Base-by-base conservation (phyloP, 2,888 invertebrate species). In the Orthonevra nobilis region DNA sequence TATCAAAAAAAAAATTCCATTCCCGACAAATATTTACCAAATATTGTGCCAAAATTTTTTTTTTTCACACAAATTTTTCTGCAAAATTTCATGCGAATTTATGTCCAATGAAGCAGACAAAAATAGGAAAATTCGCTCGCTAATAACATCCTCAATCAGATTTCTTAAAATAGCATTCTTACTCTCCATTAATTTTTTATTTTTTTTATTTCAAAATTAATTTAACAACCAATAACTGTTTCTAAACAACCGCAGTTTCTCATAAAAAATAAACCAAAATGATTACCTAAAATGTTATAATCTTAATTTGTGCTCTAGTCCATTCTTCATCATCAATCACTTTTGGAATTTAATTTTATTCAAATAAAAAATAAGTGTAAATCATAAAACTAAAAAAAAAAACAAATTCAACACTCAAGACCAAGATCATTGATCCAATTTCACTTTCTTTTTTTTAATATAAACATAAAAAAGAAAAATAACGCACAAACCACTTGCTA, bases 391-490 rank as follows among this genome's bases (percentile, higher is more conserved):
- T n/a, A 28, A 32, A 20, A 19, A 19, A 5, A 12, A 19, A n/a
- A 12, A 12, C 7, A 40, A 20, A 19, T 44, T 42, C 2, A 42
- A 30, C 15, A 23, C 34, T 52, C 17, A n/a, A n/a, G n/a, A n/a
- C 32, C 32, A 12, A 58, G 68, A 58, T 38, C 68, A 48, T 58
- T 58, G 68, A 50, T 69, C 68, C 58, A 69, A 42, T 60, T 60
- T 69, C 58, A 69, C 68, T 69, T 69, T 69, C 68, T 58, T 69
- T 58, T n/a, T 48, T 48, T 44, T 28, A 36, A n/a, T n/a, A n/a
- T n/a, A n/a, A n/a, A n/a, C n/a, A n/a, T n/a, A n/a, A n/a, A n/a
- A n/a, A n/a, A n/a, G n/a, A n/a, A n/a, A n/a, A n/a, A n/a, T n/a
- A n/a, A n/a, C n/a, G 17, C 26, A 3, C 12, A 23, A 61, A 34